These are phyloP conservation scores for Catharus ustulatus DNA, from an alignment of 2,797 vertebrate species.

Conservation along the genomic window DNA sequence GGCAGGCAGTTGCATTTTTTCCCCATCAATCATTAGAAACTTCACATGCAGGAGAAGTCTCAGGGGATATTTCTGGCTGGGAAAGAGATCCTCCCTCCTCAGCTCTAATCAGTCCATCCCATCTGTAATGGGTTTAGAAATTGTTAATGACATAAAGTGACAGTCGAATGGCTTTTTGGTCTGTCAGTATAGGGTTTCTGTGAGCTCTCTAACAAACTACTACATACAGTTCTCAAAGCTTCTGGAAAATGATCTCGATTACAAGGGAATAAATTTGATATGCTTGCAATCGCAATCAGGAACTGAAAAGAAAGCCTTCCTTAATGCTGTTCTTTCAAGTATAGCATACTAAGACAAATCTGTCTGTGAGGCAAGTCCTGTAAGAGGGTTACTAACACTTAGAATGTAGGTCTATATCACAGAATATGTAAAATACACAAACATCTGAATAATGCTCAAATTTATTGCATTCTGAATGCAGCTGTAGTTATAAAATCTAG, in stretches of 20 bases:
- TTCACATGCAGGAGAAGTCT: constrained; percentile 76
- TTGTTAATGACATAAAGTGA: constrained; percentile 85
- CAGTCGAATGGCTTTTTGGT: constrained; percentile 79
- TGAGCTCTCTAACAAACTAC: constrained; percentile 77
- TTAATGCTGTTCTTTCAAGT: constrained; percentile 75
- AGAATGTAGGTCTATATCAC: constrained; percentile 56
- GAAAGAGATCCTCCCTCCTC: constrained; percentile 81
- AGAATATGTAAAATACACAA: constrained; percentile 65
- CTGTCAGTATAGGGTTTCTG: constrained; percentile 77
- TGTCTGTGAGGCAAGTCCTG: constrained; percentile 62
- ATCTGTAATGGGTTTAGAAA: constrained; percentile 85
- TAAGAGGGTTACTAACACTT: constrained; percentile 45
- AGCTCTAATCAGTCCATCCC: constrained; percentile 80
- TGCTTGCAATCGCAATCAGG: constrained; percentile 72
- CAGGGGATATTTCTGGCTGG: constrained; percentile 81
- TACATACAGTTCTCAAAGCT: constrained; percentile 72
- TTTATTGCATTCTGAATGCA: constrained; percentile 62
- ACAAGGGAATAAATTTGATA: constrained; percentile 80
- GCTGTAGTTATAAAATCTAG: constrained; percentile 58
- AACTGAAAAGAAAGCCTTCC: constrained; percentile 77
- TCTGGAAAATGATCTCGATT: constrained; percentile 81
- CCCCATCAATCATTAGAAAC: constrained; percentile 80
- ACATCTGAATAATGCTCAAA: constrained; percentile 52
- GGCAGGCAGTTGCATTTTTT: constrained; percentile 70
- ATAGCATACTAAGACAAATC: constrained; percentile 71